phyloP scores from a whole-genome alignment of 1,140 invertebrate species.

The Pygmarrhopalites habei region DNA sequence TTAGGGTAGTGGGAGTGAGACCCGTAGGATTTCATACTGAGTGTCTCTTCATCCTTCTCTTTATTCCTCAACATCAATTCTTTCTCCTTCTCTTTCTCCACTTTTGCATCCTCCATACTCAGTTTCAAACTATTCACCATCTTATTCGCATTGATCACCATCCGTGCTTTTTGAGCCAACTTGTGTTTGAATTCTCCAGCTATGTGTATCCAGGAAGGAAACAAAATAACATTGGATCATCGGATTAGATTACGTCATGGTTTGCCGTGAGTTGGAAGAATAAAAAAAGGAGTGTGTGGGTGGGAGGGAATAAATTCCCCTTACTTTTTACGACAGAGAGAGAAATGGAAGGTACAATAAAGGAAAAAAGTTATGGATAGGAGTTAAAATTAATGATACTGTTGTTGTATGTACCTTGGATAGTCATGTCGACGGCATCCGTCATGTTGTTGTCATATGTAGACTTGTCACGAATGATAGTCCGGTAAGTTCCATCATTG shows the following conservation, averaged over 20 bases:
- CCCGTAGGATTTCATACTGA: constrained; percentile 85
- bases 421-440: constrained; percentile 17
- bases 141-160: constrained; percentile 38
- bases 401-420: constrained; percentile 17
- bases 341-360: no score
- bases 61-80: constrained; percentile 1
- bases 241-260: no score
- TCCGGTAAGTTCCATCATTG: background rate
- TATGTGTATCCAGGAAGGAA: background rate
- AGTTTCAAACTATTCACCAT: constrained; percentile 31
- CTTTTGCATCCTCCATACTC: constrained; percentile 10
- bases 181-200: constrained; percentile 30
- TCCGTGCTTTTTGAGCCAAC: constrained; percentile 32
- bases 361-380: no score
- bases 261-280: no score
- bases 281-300: background rate
- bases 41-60: constrained; percentile 40
- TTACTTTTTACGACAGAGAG: no score
- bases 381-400: no score
- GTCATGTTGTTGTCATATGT: constrained; percentile 18
- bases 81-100: constrained; percentile 16
- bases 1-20: constrained; percentile 71
- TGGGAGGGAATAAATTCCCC: background rate
- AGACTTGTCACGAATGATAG: constrained; percentile 9
- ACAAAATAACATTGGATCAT: no score